phyloP scores from a whole-genome alignment of 2,888 invertebrate genomes.

The Sarcophaga subvicina region DNA sequence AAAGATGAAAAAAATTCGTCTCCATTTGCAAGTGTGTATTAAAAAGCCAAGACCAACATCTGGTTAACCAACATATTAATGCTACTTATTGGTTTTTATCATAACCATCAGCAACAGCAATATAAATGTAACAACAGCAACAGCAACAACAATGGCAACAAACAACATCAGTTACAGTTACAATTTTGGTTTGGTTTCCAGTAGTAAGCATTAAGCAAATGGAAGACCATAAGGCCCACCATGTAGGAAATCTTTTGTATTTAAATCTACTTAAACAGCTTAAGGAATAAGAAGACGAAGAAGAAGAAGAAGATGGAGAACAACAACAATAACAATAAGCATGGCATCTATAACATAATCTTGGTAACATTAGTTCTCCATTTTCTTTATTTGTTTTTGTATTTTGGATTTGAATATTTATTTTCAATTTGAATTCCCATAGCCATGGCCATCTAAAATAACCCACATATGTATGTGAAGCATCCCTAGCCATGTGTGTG shows the following conservation, averaged over 20 bases:
- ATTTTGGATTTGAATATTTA: background rate
- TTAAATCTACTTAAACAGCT: conserved; percentile 29
- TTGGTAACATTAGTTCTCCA: conserved; percentile 2
- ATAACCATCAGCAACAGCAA: conserved; percentile 16
- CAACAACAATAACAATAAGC: background rate
- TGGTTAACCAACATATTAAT: conserved; percentile 63
- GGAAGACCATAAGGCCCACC: background rate
- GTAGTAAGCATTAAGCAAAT: background rate
- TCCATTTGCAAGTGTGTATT: background rate
- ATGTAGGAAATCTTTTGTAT: conserved; percentile 27
- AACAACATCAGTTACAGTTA: too few species aligned
- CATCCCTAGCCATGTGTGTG: background rate
- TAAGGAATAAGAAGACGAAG: conserved; percentile 10
- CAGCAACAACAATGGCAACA: background rate
- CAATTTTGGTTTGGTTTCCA: too few species aligned
- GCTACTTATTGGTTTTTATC: conserved; percentile 59
- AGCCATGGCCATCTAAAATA: background rate
- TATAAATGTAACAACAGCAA: background rate
- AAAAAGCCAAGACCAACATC: conserved; percentile 38
- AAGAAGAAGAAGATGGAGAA: background rate
- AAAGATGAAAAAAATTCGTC: background rate
- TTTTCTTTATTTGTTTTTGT: conserved; percentile 24
- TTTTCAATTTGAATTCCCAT: background rate
- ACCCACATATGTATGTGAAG: background rate
- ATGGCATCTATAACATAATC: background rate